Evolutionary conservation across 2,797 vertebrate genomes (phyloP).

Genomic region (Dendrocincla tyrannina): DNA sequence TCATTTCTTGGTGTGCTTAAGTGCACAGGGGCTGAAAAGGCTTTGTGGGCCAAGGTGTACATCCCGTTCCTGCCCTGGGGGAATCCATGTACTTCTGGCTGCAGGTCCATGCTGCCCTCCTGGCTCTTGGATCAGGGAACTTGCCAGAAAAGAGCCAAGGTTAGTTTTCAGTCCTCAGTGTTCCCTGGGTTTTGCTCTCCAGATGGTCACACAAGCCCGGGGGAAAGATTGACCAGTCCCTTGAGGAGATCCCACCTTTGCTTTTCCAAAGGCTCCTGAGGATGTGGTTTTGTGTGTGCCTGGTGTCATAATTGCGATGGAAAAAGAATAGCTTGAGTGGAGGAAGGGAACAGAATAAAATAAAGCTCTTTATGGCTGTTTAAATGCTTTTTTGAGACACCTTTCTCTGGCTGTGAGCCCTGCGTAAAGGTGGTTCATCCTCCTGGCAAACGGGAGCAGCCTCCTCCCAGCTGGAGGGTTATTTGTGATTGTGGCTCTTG

Average conservation of each 20-base stretch:
- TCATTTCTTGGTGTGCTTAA: background rate
- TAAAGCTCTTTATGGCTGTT: background rate
- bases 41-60: background rate
- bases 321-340: background rate
- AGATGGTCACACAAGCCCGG: background rate
- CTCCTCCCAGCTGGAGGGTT: background rate
- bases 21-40: background rate
- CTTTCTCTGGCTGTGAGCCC: background rate
- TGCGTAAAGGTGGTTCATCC: background rate
- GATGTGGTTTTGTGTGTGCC: accelerated
- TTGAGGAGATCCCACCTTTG: background rate
- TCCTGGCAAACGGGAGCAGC: background rate
- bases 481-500: background rate
- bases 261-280: background rate
- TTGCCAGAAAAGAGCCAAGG: background rate
- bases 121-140: background rate
- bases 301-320: background rate
- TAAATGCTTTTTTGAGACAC: background rate
- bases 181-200: background rate
- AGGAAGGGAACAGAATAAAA: background rate
- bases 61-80: background rate
- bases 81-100: background rate
- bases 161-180: background rate
- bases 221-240: background rate
- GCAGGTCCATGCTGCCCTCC: background rate